Base-by-base conservation (phyloP, 2,888 invertebrate genomes). In the Acleris laterana region DNA sequence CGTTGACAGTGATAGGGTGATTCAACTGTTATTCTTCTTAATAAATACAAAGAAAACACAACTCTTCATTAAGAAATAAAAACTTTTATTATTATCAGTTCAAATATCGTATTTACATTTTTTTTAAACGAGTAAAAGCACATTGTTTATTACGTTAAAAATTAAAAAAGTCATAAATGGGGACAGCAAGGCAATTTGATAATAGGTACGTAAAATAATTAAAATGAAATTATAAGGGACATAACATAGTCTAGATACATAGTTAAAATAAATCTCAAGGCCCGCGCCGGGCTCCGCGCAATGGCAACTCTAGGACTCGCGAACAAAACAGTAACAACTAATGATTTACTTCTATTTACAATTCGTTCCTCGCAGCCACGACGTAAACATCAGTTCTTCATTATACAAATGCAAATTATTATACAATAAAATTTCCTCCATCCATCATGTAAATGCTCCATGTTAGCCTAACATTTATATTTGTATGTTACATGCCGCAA, bases 21-120 rank as follows among this genome's bases (percentile, higher is more conserved):
- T 6, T 3, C 9, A 38, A 6, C 20, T 38, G 17, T 53, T 46
- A n/a, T n/a, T n/a, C n/a, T n/a, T n/a, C n/a, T n/a, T n/a, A n/a
- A 44, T 13, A 48, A 52, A 28, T 49, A 67, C 46, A 68, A 77
- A 70, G 64, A 74, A 78, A 87, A 87, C 79, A 76, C 79, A 75
- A 64, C 58, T 62, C 75, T 70, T 89, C 87, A 88, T 90, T 90
- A 91, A 83, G 92, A 92, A 93, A 93, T 92, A 92, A 90, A 88
- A 88, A 87, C 88, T 90, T 90, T 92, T 91, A 92, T 93, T 93
- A 93, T 93, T 93, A 93, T 93, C 93, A 93, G 93, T 93, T 93
- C 93, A 93, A 93, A 93, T 93, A 92, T 93, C 92, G 83, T 93
- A 93, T 93, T 91, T 93, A 93, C 93, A 93, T 85, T 89, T 81